These are phyloP conservation scores for Machimus rusticus DNA, from an alignment of 2,888 invertebrate genomes.

Conservation along the genomic window DNA sequence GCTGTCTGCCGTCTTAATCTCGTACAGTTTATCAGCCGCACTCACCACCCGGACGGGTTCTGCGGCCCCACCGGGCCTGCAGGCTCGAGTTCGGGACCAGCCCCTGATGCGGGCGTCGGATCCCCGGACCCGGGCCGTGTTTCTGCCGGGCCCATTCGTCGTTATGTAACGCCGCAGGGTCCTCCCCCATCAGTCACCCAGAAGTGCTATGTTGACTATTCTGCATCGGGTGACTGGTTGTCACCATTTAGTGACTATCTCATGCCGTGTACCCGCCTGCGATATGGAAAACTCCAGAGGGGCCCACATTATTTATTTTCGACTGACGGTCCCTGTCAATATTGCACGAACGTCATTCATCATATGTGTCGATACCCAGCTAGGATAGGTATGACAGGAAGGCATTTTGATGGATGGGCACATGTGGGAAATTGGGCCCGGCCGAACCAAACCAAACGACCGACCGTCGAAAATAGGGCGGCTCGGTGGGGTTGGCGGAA, in stretches of 20 bases:
- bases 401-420: conserved; percentile 33
- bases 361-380: conserved; percentile 32
- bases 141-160: neutral
- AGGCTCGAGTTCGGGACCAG: neutral
- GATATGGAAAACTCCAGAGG: conserved; percentile 28
- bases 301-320: conserved; percentile 37
- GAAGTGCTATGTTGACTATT: conserved; percentile 21
- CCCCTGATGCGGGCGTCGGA: neutral
- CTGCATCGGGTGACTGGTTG: conserved; percentile 13
- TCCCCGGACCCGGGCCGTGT: neutral
- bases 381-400: conserved; percentile 29
- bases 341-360: conserved; percentile 37
- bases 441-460: neutral
- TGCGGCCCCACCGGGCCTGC: neutral
- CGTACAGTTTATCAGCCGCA: conserved; percentile 29
- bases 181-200: neutral
- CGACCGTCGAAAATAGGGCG: neutral
- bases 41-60: neutral
- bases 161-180: neutral
- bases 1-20: conserved; percentile 32
- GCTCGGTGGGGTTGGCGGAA: neutral
- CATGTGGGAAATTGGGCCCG: conserved; percentile 32
- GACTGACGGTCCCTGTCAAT: conserved; percentile 35
- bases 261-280: neutral
- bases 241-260: conserved; percentile 36